Evolutionary conservation across 2,113 vertebrate genomes (phyloP), one percentile per base, ranked within the genome.

Genomic region (Pedionomus torquatus): DNA sequence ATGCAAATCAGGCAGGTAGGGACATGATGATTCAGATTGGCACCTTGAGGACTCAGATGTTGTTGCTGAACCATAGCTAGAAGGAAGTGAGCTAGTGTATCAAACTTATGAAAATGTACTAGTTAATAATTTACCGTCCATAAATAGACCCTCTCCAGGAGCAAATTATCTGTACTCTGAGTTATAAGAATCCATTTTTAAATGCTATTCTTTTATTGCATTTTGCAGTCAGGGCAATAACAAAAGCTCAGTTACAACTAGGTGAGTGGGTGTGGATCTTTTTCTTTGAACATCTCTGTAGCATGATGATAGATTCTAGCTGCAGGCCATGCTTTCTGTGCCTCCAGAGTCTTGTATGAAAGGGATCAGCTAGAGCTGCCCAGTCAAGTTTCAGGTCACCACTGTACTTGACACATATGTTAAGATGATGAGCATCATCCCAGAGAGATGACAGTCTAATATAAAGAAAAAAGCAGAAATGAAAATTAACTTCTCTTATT

Each of bases 1-100:
- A 61, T 79, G 81, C 57, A 96, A 87, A 89, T 84, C 57, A 78
- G 57, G 41, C 89, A 96, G 89, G 84, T 57, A 89, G n/a, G 49
- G 58, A 94, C 78, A 87, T 0, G 78, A 76, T 63, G 19, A 49
- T 75, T 79, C 48, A 65, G 30, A 87, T 33, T 57, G 43, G 83
- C 54, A 87, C 54, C 63, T 84, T 70, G 30, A 71, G 49, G 31
- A 84, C 48, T 85, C 37, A 46, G 43, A 60, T 54, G 25, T 23
- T 93, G 55, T 77, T 85, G 55, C 19, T 61, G 35, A 87, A 85
- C 37, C 1, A 4, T 41, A 85, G n/a, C 54, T 74, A 60, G 39
- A 87, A 87, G 48, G 86, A 83, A 76, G 14, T 52, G 48, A 92
- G 41, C 18, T 46, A 63, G 51, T 35, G 8, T 43, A 65, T 74